A percentile compares a stretch with the other conserved stretches of the same genome.
These are phyloP conservation scores for Hemibagrus guttatus DNA, from an alignment of 2,797 vertebrate genomes.

Conservation along the genomic window DNA sequence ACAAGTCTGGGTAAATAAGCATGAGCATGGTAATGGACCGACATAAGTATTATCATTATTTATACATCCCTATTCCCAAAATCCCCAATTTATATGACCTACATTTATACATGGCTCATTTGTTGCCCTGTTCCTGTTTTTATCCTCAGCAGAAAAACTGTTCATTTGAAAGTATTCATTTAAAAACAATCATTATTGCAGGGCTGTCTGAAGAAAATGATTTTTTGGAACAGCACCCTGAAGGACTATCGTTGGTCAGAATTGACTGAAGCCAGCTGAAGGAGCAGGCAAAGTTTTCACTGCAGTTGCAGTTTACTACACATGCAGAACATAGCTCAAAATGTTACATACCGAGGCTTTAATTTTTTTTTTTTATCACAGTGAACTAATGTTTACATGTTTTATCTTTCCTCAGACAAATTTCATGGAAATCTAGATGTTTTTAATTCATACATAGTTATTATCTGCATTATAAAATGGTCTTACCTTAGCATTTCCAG, in stretches of 20 bases:
- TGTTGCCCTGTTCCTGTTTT: not conserved
- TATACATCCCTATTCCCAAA: not conserved
- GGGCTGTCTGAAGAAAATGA: not conserved
- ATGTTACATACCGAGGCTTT: not conserved
- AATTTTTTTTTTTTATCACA: not conserved
- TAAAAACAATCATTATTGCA: not conserved
- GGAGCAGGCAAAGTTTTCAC: not conserved
- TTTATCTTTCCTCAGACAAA: not conserved
- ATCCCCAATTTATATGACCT: not conserved
- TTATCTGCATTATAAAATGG: not conserved
- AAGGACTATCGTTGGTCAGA: not conserved
- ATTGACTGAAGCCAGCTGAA: not conserved
- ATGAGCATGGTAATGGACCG: not conserved
- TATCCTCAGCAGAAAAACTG: not conserved
- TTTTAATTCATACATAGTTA: not conserved
- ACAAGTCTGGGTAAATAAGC: not conserved
- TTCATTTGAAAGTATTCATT: not conserved
- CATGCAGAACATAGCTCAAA: not conserved
- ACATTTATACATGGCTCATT: not conserved
- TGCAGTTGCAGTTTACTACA: not conserved
- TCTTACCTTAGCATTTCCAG: conserved; percentile 96
- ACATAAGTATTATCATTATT: not conserved
- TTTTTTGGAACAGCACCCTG: not conserved
- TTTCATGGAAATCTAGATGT: not conserved
- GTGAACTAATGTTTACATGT: not conserved